Conservation (phyloP, 2,797 vertebrate species). For the Falco columbarius region DNA sequence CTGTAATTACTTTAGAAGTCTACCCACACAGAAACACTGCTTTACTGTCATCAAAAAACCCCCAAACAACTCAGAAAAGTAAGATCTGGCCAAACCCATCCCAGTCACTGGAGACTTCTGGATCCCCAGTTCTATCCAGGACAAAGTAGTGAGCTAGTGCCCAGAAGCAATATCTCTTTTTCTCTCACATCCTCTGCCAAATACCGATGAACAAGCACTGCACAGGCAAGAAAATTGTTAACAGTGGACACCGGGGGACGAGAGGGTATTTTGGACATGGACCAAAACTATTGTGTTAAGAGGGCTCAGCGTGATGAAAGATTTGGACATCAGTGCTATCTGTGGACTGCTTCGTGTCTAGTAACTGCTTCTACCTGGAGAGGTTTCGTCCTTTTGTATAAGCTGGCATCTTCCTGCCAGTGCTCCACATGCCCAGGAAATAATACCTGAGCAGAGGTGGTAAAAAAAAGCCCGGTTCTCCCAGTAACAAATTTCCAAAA, state of each 20-base stretch:
- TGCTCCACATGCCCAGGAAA: accelerated
- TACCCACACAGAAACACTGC: background rate
- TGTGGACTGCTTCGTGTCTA: background rate
- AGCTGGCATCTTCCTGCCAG: background rate
- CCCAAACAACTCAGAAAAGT: background rate
- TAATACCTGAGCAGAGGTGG: background rate
- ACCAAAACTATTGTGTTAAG: background rate
- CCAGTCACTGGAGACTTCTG: background rate
- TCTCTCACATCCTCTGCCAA: background rate
- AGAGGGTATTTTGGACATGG: background rate
- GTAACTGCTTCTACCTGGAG: background rate
- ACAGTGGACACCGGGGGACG: accelerated
- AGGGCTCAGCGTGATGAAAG: accelerated
- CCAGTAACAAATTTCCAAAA: background rate
- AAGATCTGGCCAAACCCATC: background rate
- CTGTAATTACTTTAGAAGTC: background rate
- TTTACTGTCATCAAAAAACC: background rate
- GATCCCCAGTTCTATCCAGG: background rate
- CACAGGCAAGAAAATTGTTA: background rate
- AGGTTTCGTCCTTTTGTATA: background rate
- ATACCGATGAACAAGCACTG: background rate
- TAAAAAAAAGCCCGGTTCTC: background rate
- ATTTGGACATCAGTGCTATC: background rate
- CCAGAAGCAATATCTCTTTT: background rate
- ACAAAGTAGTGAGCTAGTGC: background rate